phyloP scores from a whole-genome alignment of 2,888 invertebrate genomes.

The Lamproptera curius region DNA sequence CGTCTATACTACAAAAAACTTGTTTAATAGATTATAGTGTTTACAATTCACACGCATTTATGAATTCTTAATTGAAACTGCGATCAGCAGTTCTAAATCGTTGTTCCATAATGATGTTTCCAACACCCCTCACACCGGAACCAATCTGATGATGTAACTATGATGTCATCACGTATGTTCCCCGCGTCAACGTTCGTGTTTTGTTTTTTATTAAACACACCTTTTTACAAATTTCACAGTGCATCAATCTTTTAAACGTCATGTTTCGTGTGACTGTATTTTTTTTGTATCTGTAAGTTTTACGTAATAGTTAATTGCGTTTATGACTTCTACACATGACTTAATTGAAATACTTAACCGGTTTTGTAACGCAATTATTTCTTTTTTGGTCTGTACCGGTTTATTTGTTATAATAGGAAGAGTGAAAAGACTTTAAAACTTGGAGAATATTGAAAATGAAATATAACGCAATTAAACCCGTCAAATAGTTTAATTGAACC shows the following conservation, averaged over 20 bases:
- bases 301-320: too few species aligned
- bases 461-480: too few species aligned
- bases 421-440: too few species aligned
- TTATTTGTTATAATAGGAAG: too few species aligned
- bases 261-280: neutral
- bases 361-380: too few species aligned
- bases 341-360: too few species aligned
- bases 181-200: slow-evolving; percentile 14
- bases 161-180: slow-evolving; percentile 20
- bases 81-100: slow-evolving; percentile 4
- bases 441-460: too few species aligned
- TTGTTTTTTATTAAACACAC: slow-evolving; percentile 14
- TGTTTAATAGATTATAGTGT: too few species aligned
- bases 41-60: neutral
- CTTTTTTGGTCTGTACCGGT: too few species aligned
- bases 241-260: slow-evolving; percentile 9
- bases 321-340: too few species aligned
- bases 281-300: neutral
- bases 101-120: slow-evolving; percentile 10
- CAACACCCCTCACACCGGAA: slow-evolving; percentile 14
- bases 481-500: too few species aligned
- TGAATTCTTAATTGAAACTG: neutral
- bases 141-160: slow-evolving; percentile 19
- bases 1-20: too few species aligned
- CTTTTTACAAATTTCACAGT: slow-evolving; percentile 11